Base-by-base conservation (phyloP, 92 coral and sea anemone genomes). In the Nematostella vectensis region DNA sequence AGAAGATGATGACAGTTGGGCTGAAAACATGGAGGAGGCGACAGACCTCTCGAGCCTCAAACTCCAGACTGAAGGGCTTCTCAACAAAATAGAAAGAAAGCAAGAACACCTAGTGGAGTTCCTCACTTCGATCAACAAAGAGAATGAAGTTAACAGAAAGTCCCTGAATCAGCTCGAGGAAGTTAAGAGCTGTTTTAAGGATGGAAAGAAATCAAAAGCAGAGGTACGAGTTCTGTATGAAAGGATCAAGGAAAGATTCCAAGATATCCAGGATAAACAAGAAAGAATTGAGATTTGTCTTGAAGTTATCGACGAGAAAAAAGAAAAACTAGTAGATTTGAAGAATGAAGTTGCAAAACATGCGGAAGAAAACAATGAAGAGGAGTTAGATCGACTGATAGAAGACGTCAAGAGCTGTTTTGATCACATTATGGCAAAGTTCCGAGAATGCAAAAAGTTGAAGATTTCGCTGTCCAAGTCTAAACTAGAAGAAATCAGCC, bases 401-500 rank as follows among this genome's bases (percentile, higher is more conserved):
- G 42, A 58, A 49, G 78, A 58, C 50, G 68, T 79, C 26, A 70
- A 84, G 40, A 59, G 63, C 1, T 75, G 76, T 67, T 61, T 71
- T 54, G 75, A 64, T 40, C 75, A 58, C 54, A 58, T 74, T n/a
- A 79, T 79, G 28, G 66, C 52, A 11, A 76, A 57, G 65, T 84
- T 84, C 53, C 54, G 77, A 37, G 80, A 84, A 45, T 72, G 80
- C 20, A 84, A 84, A 57, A 84, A 79, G 50, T 58, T 76, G 11
- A 75, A 81, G 50, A 21, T 79, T 20, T 79, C 87, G 25, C 65
- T 84, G 9, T 61, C 87, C n/a, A 80, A 80, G 54, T 68, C 73
- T 22, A 80, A 80, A 9, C 81, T 66, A 19, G 83, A 75, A 31
- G 84, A 85, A 44, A 69, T 85, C 27, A 62, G 54, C 25, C 83